These are phyloP conservation scores for Troilus luridus DNA, from an alignment of 2,888 invertebrate genomes.

Conservation along the genomic window DNA sequence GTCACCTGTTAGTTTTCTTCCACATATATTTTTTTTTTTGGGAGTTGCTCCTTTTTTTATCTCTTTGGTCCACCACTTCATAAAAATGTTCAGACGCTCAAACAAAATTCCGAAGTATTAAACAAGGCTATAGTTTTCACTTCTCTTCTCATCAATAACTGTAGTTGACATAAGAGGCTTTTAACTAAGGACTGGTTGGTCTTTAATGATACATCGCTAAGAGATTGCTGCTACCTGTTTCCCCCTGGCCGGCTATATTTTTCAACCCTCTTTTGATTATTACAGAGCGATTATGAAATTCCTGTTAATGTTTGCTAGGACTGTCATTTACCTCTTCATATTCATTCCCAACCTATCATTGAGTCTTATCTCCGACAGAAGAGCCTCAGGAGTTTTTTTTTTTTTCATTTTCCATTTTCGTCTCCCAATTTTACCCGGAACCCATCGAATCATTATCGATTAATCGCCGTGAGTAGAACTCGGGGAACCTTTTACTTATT, in stretches of 20 bases:
- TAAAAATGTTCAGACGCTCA: neutral
- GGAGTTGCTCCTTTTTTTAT: too few species aligned
- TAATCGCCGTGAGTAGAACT: slow-evolving; percentile 29
- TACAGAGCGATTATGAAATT: neutral
- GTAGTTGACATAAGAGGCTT: neutral
- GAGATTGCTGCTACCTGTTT: neutral
- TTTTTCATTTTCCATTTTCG: neutral
- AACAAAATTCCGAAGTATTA: neutral
- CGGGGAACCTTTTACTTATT: slow-evolving; percentile 29
- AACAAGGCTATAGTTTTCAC: neutral
- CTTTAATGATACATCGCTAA: neutral
- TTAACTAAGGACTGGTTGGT: neutral
- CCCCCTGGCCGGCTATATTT: neutral
- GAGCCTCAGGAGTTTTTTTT: neutral
- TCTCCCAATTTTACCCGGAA: slow-evolving; percentile 6
- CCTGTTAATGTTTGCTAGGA: slow-evolving; percentile 4
- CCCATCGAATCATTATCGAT: slow-evolving; percentile 43
- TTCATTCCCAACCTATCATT: neutral
- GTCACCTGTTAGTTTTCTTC: too few species aligned
- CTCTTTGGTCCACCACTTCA: too few species aligned
- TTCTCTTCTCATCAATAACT: neutral
- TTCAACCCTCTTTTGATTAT: neutral
- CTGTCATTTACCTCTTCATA: slow-evolving; percentile 15
- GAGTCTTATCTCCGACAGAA: neutral
- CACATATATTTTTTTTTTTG: too few species aligned